Percentiles rank a stretch among this genome's conserved stretches.
Conservation (phyloP, 2,888 invertebrate species). For the Oeneis ivallda region DNA sequence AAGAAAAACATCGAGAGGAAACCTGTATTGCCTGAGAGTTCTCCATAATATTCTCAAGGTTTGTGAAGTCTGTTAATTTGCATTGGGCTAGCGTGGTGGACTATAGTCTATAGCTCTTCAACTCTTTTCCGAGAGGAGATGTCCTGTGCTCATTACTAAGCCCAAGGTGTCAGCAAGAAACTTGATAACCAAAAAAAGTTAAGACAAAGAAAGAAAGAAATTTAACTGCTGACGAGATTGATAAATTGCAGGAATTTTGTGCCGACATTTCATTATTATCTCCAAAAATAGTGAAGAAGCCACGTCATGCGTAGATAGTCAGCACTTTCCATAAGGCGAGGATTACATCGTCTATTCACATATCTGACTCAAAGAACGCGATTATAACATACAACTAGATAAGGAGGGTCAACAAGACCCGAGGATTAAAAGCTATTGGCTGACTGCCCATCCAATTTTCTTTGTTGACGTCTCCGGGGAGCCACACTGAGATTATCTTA, state of each 20-base stretch:
- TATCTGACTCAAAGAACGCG: constrained; percentile 55
- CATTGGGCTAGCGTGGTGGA: too few species aligned
- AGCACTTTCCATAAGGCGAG: constrained; percentile 24
- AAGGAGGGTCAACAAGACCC: constrained; percentile 74
- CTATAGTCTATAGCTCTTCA: too few species aligned
- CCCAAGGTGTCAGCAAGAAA: too few species aligned
- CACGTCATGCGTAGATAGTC: constrained; percentile 2
- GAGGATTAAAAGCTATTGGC: constrained; percentile 79
- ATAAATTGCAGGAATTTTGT: not conserved
- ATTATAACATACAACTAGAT: constrained; percentile 71
- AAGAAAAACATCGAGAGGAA: too few species aligned
- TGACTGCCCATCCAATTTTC: constrained; percentile 81
- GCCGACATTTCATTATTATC: not conserved
- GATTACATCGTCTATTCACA: constrained; percentile 45
- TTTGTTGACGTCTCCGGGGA: constrained; percentile 77
- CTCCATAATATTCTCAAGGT: too few species aligned
- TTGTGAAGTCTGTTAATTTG: too few species aligned
- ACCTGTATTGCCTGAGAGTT: too few species aligned
- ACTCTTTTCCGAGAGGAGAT: too few species aligned
- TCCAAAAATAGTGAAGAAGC: not conserved
- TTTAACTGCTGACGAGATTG: too few species aligned
- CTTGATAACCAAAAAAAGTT: not conserved
- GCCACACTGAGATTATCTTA: constrained; percentile 75
- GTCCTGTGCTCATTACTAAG: too few species aligned
- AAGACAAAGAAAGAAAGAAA: too few species aligned